Evolutionary conservation across 2,888 invertebrate species (phyloP).

Genomic region (Ommatoiulus sabulosus): DNA sequence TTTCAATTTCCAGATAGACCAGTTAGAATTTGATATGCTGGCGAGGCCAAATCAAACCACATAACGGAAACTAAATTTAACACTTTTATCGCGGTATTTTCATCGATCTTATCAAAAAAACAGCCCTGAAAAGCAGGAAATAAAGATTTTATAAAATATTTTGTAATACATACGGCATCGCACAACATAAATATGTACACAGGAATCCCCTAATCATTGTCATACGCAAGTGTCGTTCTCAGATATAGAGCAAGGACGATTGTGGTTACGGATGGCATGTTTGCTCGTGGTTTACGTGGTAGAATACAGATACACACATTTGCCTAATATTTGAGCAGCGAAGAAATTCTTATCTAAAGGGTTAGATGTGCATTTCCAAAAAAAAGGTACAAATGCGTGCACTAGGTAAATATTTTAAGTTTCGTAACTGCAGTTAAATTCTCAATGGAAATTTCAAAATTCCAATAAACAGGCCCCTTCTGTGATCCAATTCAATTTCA

Average conservation of each 20-base stretch:
- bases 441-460: no score
- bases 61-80: not conserved
- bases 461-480: no score
- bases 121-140: slow-evolving; percentile 36
- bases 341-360: not conserved
- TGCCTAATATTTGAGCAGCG: not conserved
- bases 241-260: slow-evolving; percentile 40
- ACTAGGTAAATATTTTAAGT: no score
- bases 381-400: not conserved
- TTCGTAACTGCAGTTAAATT: not conserved
- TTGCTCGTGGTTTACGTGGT: not conserved
- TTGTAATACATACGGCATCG: not conserved
- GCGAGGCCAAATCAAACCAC: not conserved
- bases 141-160: slow-evolving; percentile 1
- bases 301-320: not conserved
- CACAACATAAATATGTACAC: slow-evolving; percentile 23
- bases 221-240: not conserved
- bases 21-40: not conserved
- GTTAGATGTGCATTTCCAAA: not conserved
- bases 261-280: slow-evolving; percentile 10
- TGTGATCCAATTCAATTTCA: no score
- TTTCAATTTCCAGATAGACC: not conserved
- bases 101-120: slow-evolving; percentile 21
- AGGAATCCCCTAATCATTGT: not conserved
- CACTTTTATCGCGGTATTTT: not conserved